Base-by-base conservation (phyloP, 1,140 invertebrate genomes). In the Nomia melanderi region DNA sequence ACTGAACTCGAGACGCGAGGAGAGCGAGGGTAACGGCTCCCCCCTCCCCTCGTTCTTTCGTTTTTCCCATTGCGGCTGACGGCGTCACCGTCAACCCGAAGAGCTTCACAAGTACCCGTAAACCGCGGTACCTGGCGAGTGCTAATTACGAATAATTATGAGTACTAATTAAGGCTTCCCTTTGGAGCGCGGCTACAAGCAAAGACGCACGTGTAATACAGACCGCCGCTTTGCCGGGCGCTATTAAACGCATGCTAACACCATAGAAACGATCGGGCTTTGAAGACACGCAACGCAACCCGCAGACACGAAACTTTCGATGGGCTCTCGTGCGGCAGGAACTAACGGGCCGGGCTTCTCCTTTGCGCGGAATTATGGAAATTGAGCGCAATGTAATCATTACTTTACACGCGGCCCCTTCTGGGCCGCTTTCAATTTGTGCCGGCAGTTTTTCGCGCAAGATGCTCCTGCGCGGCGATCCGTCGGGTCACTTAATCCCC, bases 61-160 rank as follows among this genome's bases (percentile, higher is more conserved):
- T 70, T 70, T 74, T 50, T 50, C 20, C 71, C 47, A 70, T 82
- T 59, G 50, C 74, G 36, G 67, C 53, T 33, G 44, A 56, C 74
- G 41, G 75, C 75, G 66, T 57, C 66, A 53, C 41, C 64, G 36
- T 54, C 60, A 71, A 64, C 50, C 69, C 50, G 53, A 70, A 78
- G 64, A 63, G 47, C 59, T 69, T 75, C 56, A 69, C 71, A 71
- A 85, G 76, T 60, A 63, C 56, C 67, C 59, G 65, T 77, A 71
- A 83, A 85, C 75, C 70, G 67, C 62, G 78, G 31, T 31, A 17
- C 41, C 41, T 29, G 83, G 66, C 83, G 78, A 88, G 83, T 86
- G 81, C 87, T 90, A 87, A 89, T 89, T 89, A 88, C 74, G 87
- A 87, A 87, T 90, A 88, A 90, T 90, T 88, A 89, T 84, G 87